Base-by-base conservation (phyloP, 2,797 vertebrate species). In the Coregonus sp. region DNA sequence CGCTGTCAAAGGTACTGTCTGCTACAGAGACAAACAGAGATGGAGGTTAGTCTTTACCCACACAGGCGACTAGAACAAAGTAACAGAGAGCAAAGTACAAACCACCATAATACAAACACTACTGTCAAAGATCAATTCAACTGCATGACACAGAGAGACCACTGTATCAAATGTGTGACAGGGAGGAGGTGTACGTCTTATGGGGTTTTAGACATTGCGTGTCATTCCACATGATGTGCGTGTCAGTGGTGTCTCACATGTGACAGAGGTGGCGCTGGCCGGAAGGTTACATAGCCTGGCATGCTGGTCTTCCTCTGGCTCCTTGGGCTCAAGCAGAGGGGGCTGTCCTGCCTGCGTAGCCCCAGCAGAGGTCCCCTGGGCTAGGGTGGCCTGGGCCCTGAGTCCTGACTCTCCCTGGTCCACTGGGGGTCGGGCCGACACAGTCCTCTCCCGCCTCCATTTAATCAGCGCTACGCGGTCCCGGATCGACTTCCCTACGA, bases 1-100 rank as follows among this genome's bases (percentile, higher is more conserved):
- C 97, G 29, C 98, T 98, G 93, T 99, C 98, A 52, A 97, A 94
- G 0, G 96, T 98, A 93, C 96, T 85, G 90, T 96, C 96, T 70
- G 97, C 98, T 99, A 92, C 25, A 91, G 11, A 47, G 86, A 88
- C 81, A 86, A 52, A 88, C 72, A 68, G 9, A 4, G 65, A 37
- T 29, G 4, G n/a, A 37, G 71, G 71, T 35, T 9, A 69, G 15
- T 1, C 15, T 5, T n/a, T 47, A 16, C 31, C 40, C 40, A 47
- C 40, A 47, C 40, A 47, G 40, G 40, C 40, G 9, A 47, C 40
- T 11, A 47, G 40, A 47, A 47, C 25, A 91, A 85, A 87, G 81
- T 86, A 47, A 88, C 71, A 66, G 4, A 4, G 70, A 40, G 51
- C 12, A 37, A 47, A 47, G 40, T 11, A 47, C 40, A 47, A 47